Percentiles rank a stretch among this genome's conserved stretches.
Conservation (phyloP, 2,113 vertebrate species). For the Corvus cornix region DNA sequence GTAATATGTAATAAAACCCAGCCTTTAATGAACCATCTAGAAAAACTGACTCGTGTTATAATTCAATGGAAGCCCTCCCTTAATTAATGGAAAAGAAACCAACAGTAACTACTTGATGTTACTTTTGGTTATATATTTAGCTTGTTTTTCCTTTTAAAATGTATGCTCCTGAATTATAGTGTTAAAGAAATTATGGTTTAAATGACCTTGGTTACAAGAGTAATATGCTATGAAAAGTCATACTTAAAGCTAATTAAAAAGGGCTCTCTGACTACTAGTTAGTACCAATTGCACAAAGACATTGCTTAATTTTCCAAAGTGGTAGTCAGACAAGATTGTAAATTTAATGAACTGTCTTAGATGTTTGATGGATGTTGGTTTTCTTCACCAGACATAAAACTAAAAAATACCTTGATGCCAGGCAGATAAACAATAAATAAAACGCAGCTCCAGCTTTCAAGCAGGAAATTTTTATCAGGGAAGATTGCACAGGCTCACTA, state of each 20-base stretch:
- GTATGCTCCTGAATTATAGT: background rate
- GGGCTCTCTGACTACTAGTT: background rate
- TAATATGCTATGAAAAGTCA: slow-evolving; percentile 27
- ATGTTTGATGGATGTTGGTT: background rate
- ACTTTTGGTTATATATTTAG: slow-evolving; percentile 23
- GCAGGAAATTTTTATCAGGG: background rate
- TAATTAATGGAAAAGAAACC: slow-evolving; percentile 72
- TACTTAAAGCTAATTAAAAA: slow-evolving; percentile 32
- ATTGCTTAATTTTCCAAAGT: slow-evolving; percentile 3
- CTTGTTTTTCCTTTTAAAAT: slow-evolving; percentile 33
- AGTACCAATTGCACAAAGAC: background rate
- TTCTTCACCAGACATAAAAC: background rate
- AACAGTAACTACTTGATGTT: background rate
- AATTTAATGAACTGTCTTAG: background rate
- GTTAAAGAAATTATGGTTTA: slow-evolving; percentile 6
- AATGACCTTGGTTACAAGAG: slow-evolving; percentile 48
- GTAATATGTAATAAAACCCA: slow-evolving; percentile 92
- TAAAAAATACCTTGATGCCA: background rate
- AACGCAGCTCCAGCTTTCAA: background rate
- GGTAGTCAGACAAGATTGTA: background rate
- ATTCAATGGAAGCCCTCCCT: slow-evolving; percentile 64
- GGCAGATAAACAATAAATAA: background rate
- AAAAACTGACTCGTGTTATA: slow-evolving; percentile 72
- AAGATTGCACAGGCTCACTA: background rate
- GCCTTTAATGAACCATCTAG: slow-evolving; percentile 89